These are phyloP conservation scores for Tetanocera ferruginea DNA, from an alignment of 2,888 invertebrate genomes.

Conservation along the genomic window DNA sequence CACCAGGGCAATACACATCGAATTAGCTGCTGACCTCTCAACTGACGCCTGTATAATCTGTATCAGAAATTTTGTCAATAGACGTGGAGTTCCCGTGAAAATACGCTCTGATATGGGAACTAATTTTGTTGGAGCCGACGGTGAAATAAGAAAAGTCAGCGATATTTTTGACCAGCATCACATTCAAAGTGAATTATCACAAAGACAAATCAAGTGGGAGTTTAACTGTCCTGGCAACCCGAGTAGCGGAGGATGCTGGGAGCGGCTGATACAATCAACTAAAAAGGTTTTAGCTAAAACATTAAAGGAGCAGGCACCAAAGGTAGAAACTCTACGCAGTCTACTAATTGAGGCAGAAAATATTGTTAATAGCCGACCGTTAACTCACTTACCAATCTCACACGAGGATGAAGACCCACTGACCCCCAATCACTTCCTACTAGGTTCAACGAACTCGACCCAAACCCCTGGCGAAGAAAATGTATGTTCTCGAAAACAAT, in stretches of 20 bases:
- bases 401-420: too few relatives aligned
- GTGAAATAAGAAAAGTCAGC: constrained; percentile 14
- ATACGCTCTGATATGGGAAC: constrained; percentile 43
- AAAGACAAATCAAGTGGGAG: constrained; percentile 31
- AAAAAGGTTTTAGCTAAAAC: too few relatives aligned
- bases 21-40: constrained; percentile 33
- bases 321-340: too few relatives aligned
- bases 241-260: constrained; percentile 50
- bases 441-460: too few relatives aligned
- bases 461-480: too few relatives aligned
- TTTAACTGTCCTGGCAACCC: constrained; percentile 44
- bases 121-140: constrained; percentile 40
- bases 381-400: too few relatives aligned
- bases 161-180: constrained; percentile 10
- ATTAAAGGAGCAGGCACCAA: too few relatives aligned
- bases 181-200: constrained; percentile 16
- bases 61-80: constrained; percentile 41
- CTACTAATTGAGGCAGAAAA: too few relatives aligned
- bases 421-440: too few relatives aligned
- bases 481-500: too few relatives aligned
- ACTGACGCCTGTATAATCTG: constrained; percentile 41
- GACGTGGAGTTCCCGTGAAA: constrained; percentile 30
- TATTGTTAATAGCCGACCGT: too few relatives aligned
- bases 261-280: constrained; percentile 37
- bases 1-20: constrained; percentile 20